A percentile compares a stretch with the other conserved stretches of the same genome.
phyloP scores from a whole-genome alignment of 2,113 vertebrate species.

The Rattus rattus region DNA sequence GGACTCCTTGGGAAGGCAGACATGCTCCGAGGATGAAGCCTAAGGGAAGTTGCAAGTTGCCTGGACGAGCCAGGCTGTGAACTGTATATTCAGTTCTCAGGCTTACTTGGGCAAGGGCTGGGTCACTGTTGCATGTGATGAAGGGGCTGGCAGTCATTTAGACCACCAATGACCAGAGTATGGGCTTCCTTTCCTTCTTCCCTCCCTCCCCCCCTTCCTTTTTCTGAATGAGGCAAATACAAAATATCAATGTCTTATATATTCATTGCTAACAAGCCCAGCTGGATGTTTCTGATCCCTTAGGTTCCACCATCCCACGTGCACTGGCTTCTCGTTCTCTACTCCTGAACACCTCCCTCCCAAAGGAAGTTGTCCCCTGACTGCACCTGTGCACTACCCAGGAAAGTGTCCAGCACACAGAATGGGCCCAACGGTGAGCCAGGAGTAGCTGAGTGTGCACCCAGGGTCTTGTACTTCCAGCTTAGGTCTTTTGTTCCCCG shows the following conservation, averaged over 20 bases:
- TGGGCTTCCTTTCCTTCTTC: too few species aligned
- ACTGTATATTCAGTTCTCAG: not conserved
- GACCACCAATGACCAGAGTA: not conserved
- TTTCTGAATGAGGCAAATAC: not conserved
- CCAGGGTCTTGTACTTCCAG: not conserved
- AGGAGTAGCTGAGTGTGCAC: not conserved
- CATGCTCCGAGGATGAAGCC: not conserved
- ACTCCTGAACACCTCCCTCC: too few species aligned
- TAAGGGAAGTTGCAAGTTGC: not conserved
- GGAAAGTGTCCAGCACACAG: not conserved
- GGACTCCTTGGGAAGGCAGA: not conserved
- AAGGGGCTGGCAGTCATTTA: not conserved
- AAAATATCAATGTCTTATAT: not conserved
- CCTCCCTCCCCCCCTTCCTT: too few species aligned
- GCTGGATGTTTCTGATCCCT: not conserved
- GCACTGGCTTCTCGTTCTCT: not conserved
- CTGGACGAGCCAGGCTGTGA: not conserved
- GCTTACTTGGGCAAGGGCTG: not conserved
- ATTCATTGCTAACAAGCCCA: not conserved
- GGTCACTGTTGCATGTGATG: not conserved
- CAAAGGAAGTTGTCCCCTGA: too few species aligned
- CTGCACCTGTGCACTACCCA: not conserved
- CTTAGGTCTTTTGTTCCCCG: not conserved
- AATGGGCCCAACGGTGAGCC: not conserved
- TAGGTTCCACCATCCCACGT: not conserved